phyloP scores from a whole-genome alignment of 2,888 invertebrate species.

The Apocheima hispidaria region DNA sequence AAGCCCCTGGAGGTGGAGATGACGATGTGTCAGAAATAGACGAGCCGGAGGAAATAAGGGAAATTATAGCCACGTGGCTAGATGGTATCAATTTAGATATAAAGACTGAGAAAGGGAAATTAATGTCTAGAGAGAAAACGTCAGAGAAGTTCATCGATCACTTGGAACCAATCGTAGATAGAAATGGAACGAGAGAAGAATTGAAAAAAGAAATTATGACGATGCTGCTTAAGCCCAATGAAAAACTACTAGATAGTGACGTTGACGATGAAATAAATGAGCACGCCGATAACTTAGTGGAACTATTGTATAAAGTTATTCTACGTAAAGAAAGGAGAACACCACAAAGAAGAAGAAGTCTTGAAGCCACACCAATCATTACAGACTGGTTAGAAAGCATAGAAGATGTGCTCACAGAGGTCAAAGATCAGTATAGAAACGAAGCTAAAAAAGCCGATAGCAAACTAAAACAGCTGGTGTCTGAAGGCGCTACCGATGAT shows the following conservation, averaged over 20 bases:
- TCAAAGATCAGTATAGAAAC: background rate
- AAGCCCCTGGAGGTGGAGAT: background rate
- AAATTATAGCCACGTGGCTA: background rate
- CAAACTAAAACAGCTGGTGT: background rate
- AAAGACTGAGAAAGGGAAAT: background rate
- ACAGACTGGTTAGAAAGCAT: conserved; percentile 21
- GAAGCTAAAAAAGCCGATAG: background rate
- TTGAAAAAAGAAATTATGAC: background rate
- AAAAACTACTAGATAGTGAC: background rate
- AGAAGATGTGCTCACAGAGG: background rate
- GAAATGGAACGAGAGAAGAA: background rate
- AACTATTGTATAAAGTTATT: background rate
- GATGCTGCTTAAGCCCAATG: background rate
- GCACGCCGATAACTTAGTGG: background rate
- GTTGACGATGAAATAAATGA: background rate
- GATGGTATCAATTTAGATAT: background rate
- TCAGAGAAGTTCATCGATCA: background rate
- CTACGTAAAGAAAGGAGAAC: background rate
- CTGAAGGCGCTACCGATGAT: background rate
- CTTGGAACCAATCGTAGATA: background rate
- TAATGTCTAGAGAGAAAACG: background rate
- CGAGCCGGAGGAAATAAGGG: background rate
- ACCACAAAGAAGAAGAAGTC: background rate
- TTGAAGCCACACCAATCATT: conserved; percentile 10
- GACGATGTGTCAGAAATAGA: background rate